These are phyloP conservation scores for Nephila pilipes DNA, from an alignment of 1,140 invertebrate species.

Conservation along the genomic window DNA sequence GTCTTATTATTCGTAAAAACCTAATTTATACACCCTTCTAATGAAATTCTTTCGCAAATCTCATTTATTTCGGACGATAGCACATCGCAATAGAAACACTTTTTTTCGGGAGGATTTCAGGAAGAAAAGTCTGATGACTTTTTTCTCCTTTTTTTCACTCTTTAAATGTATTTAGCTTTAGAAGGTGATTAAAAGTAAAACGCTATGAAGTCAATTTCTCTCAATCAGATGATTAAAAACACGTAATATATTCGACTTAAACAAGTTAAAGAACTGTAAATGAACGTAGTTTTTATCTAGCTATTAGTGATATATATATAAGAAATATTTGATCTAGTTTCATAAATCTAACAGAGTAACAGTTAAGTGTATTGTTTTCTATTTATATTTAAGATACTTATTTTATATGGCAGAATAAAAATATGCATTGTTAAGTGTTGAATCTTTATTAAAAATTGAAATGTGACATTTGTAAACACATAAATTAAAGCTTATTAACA, in stretches of 20 bases:
- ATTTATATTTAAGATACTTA: not conserved
- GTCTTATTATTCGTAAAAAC: not conserved
- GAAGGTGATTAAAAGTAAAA: not conserved
- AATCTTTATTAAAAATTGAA: not conserved
- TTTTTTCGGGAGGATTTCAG: not conserved
- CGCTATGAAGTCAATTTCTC: slow-evolving; percentile 2
- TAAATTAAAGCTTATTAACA: not conserved
- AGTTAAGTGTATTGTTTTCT: not conserved
- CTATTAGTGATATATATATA: not conserved
- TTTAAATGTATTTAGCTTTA: not conserved
- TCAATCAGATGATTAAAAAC: not conserved
- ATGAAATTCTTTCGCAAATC: slow-evolving; percentile 18
- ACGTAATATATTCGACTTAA: not conserved
- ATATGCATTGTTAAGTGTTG: not conserved
- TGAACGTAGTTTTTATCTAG: not conserved
- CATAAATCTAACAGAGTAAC: not conserved
- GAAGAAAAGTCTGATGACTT: not conserved
- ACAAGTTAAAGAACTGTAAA: not conserved
- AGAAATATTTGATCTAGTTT: not conserved
- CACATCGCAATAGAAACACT: not conserved
- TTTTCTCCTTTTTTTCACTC: not conserved
- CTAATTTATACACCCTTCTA: slow-evolving; percentile 9
- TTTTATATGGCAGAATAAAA: not conserved
- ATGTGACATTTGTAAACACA: not conserved
- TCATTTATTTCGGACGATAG: slow-evolving; percentile 11